Percentiles rank a stretch among this genome's conserved stretches.
Conservation (phyloP, 2,888 invertebrate genomes). For the Arctia plantaginis region DNA sequence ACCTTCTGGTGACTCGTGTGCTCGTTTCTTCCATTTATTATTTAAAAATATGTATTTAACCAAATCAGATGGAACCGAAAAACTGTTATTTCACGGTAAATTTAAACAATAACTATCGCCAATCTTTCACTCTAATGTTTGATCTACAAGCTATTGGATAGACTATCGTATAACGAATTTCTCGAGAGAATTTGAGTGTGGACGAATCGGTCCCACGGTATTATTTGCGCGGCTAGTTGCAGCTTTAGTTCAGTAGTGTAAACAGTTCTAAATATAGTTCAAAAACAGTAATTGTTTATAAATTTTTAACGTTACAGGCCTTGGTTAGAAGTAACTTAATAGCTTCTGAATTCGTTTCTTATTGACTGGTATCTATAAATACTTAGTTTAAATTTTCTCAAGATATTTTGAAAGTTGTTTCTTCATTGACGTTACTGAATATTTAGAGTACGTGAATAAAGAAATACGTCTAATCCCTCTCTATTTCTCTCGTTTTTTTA, state of each 20-base stretch:
- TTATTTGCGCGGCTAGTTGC: not conserved
- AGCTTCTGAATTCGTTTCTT: not conserved
- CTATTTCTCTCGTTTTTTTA: no score
- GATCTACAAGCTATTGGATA: not conserved
- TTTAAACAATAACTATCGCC: not conserved
- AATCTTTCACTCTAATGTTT: not conserved
- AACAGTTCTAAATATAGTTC: conserved; percentile 4
- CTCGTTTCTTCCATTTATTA: not conserved
- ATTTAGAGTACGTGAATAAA: no score
- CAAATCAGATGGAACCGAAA: not conserved
- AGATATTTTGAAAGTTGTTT: not conserved
- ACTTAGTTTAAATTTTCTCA: not conserved
- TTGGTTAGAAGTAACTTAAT: not conserved
- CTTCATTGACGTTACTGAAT: not conserved
- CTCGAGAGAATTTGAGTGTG: not conserved
- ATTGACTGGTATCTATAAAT: not conserved
- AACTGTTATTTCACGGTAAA: not conserved
- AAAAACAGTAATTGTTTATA: conserved; percentile 10
- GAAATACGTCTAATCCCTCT: no score
- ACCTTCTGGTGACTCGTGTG: not conserved
- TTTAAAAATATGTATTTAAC: not conserved
- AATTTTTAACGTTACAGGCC: not conserved
- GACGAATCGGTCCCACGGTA: conserved; percentile 2
- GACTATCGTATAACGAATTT: not conserved
- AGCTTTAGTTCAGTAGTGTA: not conserved